Base-by-base conservation (phyloP, 1,140 invertebrate genomes). In the Drosophila busckii region DNA sequence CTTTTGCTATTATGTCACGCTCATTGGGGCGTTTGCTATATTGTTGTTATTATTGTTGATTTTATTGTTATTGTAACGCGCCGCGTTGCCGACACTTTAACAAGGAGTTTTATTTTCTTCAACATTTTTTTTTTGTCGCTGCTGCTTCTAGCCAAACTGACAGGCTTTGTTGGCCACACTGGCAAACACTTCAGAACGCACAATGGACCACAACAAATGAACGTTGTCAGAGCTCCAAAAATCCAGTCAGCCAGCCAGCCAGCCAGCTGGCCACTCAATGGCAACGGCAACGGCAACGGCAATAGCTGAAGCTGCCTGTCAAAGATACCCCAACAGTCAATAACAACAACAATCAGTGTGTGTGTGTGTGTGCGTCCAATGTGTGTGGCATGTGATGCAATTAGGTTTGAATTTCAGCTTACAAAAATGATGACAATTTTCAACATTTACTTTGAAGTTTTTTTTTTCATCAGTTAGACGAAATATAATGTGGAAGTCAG, bases 1-100 rank as follows among this genome's bases (percentile, higher is more conserved):
- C 71, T 80, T 68, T 63, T 65, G 68, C 73, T 54, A 78, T 78
- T 78, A 73, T 78, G 53, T 49, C 53, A 45, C 54, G 65, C 65
- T 69, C 42, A 70, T 76, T 76, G 70, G 68, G 34, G 52, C 28
- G 28, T 45, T 37, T 63, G 49, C 45, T 66, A 46, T 52, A 34
- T 41, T 53, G 45, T 63, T 73, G 68, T 62, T 80, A 76, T 76
- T 76, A 67, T 80, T 76, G 71, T 71, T 76, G 62, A 63, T 68
- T 71, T 70, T 67, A 76, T 76, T 80, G 67, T 76, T 76, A 76
- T 80, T 76, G 71, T 78, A 78, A 78, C 61, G 70, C 55, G 70
- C 55, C 42, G 52, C 62, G 69, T 63, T 71, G 71, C 67, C 73
- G 71, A 53, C 68, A 80, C 68, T 73, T 70, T 78, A 69, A 70